phyloP scores from a whole-genome alignment of 1,140 invertebrate species.

The Heliconius nattereri region DNA sequence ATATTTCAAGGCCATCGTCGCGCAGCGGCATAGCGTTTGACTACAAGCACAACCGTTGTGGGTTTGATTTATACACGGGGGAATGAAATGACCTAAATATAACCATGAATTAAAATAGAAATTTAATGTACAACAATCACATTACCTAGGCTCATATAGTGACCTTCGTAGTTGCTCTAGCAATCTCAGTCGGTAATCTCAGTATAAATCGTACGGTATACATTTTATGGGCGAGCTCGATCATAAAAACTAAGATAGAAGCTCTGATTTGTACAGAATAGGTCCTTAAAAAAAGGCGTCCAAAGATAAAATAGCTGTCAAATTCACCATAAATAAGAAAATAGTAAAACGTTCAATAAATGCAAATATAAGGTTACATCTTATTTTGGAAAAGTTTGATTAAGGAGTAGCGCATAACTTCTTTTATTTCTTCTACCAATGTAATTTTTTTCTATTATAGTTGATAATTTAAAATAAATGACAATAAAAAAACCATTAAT shows the following conservation, averaged over 20 bases:
- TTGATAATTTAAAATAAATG: no score
- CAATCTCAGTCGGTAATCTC: not conserved
- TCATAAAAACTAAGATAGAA: conserved; percentile 28
- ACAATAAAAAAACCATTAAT: no score
- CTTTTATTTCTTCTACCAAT: no score
- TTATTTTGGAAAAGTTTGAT: not conserved
- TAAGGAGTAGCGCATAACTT: not conserved
- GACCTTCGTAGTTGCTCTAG: not conserved
- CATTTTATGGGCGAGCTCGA: not conserved
- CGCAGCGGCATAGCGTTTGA: no score
- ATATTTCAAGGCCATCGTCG: not conserved
- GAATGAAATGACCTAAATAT: not conserved
- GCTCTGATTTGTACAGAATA: conserved; percentile 19
- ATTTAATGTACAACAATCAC: not conserved
- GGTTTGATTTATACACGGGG: no score
- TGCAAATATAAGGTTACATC: not conserved
- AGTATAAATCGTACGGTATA: conserved; percentile 5
- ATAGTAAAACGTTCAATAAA: not conserved
- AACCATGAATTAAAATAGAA: not conserved
- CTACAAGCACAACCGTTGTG: no score
- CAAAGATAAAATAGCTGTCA: conserved; percentile 21
- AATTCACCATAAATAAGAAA: conserved; percentile 20
- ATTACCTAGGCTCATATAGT: not conserved
- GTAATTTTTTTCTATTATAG: no score
- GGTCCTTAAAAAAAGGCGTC: conserved; percentile 2